phyloP scores from a whole-genome alignment of 2,888 invertebrate genomes.

The Leptogaster cylindrica region DNA sequence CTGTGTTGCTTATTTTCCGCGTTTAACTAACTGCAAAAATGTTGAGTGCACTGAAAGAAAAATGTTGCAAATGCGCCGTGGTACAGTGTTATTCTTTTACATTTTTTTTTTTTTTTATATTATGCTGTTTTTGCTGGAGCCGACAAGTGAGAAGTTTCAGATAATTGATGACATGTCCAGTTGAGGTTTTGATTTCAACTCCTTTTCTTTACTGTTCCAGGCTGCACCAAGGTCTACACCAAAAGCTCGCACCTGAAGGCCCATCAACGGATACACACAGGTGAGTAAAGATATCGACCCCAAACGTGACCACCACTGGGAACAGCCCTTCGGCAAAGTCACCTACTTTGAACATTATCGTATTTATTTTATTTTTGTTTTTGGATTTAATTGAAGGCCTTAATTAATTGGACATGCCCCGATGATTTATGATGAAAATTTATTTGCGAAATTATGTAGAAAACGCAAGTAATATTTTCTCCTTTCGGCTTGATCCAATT shows the following conservation, averaged over 20 bases:
- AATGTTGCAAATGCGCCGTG: slow-evolving; percentile 11
- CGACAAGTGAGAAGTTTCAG: slow-evolving; percentile 32
- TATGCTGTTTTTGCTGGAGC: background rate
- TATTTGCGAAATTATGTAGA: slow-evolving; percentile 29
- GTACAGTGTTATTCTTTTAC: too few species aligned
- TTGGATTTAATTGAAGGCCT: slow-evolving; percentile 31
- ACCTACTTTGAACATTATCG: slow-evolving; percentile 11
- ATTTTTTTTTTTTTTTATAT: too few species aligned
- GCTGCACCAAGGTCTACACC: slow-evolving; percentile 96
- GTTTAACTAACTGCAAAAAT: slow-evolving; percentile 39
- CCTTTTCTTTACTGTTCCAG: slow-evolving; percentile 63
- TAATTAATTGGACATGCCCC: slow-evolving; percentile 50
- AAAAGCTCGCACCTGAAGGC: slow-evolving; percentile 98
- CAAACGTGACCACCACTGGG: background rate
- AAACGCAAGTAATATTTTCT: slow-evolving; percentile 32
- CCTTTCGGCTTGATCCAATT: slow-evolving; percentile 40
- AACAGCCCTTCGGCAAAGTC: slow-evolving; percentile 29
- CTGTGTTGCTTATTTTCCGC: slow-evolving; percentile 35
- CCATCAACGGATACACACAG: slow-evolving; percentile 97
- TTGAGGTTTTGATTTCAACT: slow-evolving; percentile 34
- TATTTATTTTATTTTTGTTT: slow-evolving; percentile 24
- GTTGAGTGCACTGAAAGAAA: slow-evolving; percentile 1
- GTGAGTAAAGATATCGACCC: slow-evolving; percentile 70
- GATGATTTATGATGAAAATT: slow-evolving; percentile 49
- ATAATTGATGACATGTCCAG: slow-evolving; percentile 34